Percentiles rank a stretch among this genome's conserved stretches.
These are phyloP conservation scores for Drymodes brunneopygia DNA, from an alignment of 2,113 vertebrate species.

Conservation along the genomic window DNA sequence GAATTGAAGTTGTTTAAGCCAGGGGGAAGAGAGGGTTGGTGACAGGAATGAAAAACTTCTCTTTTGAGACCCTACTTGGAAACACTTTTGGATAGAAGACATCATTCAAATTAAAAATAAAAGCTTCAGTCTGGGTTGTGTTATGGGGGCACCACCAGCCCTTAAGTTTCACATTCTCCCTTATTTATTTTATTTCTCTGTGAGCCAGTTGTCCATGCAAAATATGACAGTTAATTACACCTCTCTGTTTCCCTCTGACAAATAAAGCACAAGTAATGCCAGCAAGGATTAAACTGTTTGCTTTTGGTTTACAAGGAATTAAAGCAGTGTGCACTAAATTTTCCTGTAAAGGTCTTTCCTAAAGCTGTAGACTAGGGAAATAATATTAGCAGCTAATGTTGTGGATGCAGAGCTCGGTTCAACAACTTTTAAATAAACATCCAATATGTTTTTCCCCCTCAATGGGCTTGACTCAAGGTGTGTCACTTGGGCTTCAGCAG, in stretches of 20 bases:
- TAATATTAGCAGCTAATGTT: slow-evolving; percentile 36
- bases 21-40: not conserved
- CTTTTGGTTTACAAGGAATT: slow-evolving; percentile 67
- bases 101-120: not conserved
- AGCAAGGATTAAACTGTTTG: slow-evolving; percentile 62
- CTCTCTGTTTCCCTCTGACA: slow-evolving; percentile 49
- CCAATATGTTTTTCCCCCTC: not conserved
- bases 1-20: not conserved
- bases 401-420: not conserved
- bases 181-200: slow-evolving; percentile 8
- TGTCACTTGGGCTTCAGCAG: not conserved
- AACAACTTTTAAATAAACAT: slow-evolving; percentile 23
- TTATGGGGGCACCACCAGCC: not conserved
- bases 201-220: slow-evolving; percentile 7
- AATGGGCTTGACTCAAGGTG: not conserved
- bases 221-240: slow-evolving; percentile 36
- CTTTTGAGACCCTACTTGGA: not conserved
- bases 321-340: slow-evolving; percentile 42
- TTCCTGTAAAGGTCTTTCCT: slow-evolving; percentile 34
- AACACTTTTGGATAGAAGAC: not conserved
- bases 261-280: slow-evolving; percentile 39
- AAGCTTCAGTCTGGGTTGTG: not conserved
- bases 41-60: not conserved
- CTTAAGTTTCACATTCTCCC: not conserved
- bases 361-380: slow-evolving; percentile 4